Percentiles rank a stretch among this genome's conserved stretches.
phyloP scores from a whole-genome alignment of 2,113 vertebrate genomes.

The Arothron firmamentum region DNA sequence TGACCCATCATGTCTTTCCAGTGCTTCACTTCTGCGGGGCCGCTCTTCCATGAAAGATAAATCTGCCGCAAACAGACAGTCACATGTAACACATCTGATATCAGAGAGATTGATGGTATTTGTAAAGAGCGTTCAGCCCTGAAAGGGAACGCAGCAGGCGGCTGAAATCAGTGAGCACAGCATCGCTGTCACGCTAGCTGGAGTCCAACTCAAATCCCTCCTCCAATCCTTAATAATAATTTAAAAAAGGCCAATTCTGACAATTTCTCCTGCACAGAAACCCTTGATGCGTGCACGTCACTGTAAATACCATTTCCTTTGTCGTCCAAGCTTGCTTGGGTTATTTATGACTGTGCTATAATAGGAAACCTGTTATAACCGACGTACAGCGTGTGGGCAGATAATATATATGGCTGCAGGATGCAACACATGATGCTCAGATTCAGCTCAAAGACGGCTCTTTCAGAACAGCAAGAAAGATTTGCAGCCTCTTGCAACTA shows the following conservation, averaged over 20 bases:
- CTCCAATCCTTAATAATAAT: not conserved
- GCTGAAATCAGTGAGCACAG: not conserved
- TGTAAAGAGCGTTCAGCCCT: conserved; percentile 4
- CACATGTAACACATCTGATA: conserved; percentile 2
- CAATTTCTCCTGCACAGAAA: not conserved
- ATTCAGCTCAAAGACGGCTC: too few relatives aligned
- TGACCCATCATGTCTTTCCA: conserved; percentile 99
- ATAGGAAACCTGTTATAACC: conserved; percentile 8
- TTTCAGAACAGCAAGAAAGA: too few relatives aligned
- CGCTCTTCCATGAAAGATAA: conserved; percentile 99
- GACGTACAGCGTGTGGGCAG: conserved; percentile 8
- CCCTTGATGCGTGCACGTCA: not conserved
- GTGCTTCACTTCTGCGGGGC: conserved; percentile 95
- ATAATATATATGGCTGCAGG: conserved; percentile 10
- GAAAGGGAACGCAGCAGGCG: not conserved
- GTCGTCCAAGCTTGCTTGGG: not conserved
- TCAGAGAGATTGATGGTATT: conserved; percentile 31
- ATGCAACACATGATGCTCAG: not conserved
- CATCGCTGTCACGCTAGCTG: too few relatives aligned
- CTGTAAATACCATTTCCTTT: conserved; percentile 1
- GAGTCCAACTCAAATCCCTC: too few relatives aligned
- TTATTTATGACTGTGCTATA: too few relatives aligned
- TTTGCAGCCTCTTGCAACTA: too few relatives aligned
- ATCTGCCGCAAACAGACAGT: conserved; percentile 75
- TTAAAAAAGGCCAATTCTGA: not conserved